Conservation (phyloP, 2,888 invertebrate species). For the Meiosimyza platycephala region DNA sequence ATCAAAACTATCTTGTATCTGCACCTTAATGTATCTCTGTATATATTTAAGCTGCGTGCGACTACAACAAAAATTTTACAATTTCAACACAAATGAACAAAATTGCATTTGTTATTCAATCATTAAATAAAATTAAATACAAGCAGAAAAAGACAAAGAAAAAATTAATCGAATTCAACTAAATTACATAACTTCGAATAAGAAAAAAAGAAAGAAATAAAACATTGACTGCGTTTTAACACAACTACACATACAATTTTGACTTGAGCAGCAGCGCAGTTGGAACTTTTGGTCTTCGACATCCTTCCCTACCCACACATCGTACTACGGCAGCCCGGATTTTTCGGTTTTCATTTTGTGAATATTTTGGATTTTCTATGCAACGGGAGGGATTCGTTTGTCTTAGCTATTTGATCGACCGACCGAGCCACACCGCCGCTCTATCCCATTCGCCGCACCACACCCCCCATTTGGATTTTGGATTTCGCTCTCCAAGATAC, state of each 20-base stretch:
- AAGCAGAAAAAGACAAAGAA: background rate
- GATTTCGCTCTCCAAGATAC: background rate
- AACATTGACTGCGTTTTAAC: slow-evolving; percentile 32
- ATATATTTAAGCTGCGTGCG: slow-evolving; percentile 18
- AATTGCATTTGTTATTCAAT: slow-evolving; percentile 45
- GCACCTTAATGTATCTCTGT: slow-evolving; percentile 19
- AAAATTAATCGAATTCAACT: slow-evolving; percentile 10
- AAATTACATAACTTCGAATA: slow-evolving; percentile 32
- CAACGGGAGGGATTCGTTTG: slow-evolving; percentile 3
- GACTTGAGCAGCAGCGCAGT: background rate
- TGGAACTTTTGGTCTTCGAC: background rate
- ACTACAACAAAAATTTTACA: slow-evolving; percentile 27
- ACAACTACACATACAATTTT: slow-evolving; percentile 17
- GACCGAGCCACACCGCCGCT: background rate
- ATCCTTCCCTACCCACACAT: background rate
- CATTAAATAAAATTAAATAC: slow-evolving; percentile 3
- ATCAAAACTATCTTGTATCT: slow-evolving; percentile 40
- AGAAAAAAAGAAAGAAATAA: slow-evolving; percentile 8
- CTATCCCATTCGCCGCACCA: background rate
- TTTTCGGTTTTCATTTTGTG: background rate
- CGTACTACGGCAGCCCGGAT: background rate
- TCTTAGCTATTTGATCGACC: background rate
- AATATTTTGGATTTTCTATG: background rate
- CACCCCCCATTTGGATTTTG: background rate
- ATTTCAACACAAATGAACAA: slow-evolving; percentile 35